These are phyloP conservation scores for Mactromeris polynyma DNA, from an alignment of 2,888 invertebrate species.

Conservation along the genomic window DNA sequence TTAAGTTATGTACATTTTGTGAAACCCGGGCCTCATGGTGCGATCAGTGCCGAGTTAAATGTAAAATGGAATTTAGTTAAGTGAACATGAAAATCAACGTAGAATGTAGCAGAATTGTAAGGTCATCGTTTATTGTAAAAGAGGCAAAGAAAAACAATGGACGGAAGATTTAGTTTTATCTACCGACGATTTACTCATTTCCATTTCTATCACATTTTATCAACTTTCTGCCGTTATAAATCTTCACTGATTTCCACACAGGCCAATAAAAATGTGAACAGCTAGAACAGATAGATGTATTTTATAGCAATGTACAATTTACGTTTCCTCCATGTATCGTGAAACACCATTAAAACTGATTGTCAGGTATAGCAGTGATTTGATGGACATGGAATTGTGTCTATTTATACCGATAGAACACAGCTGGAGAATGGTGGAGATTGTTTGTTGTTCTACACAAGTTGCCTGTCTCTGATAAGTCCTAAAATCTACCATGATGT, in stretches of 20 bases:
- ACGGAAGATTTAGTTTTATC: background rate
- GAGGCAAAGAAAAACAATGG: no score
- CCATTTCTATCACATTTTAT: background rate
- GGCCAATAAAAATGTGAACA: no score
- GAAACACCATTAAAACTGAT: slow-evolving; percentile 23
- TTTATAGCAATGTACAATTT: slow-evolving; percentile 26
- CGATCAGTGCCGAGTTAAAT: no score
- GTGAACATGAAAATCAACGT: no score
- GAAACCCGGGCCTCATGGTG: no score
- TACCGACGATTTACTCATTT: background rate
- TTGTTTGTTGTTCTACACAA: background rate
- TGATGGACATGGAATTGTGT: slow-evolving; percentile 25
- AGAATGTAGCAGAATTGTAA: no score
- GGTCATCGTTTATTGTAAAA: no score
- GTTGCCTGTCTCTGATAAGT: background rate
- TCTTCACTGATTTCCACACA: no score
- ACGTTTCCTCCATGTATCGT: slow-evolving; percentile 5
- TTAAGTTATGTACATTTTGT: no score
- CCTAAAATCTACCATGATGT: no score
- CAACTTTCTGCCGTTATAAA: background rate
- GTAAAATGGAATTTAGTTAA: no score
- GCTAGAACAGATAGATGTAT: no score
- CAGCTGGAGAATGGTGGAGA: slow-evolving; percentile 16
- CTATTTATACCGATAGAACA: background rate
- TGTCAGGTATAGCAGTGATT: slow-evolving; percentile 9